These are phyloP conservation scores for Porites rus DNA, from an alignment of 92 coral and sea anemone genomes.

Conservation along the genomic window DNA sequence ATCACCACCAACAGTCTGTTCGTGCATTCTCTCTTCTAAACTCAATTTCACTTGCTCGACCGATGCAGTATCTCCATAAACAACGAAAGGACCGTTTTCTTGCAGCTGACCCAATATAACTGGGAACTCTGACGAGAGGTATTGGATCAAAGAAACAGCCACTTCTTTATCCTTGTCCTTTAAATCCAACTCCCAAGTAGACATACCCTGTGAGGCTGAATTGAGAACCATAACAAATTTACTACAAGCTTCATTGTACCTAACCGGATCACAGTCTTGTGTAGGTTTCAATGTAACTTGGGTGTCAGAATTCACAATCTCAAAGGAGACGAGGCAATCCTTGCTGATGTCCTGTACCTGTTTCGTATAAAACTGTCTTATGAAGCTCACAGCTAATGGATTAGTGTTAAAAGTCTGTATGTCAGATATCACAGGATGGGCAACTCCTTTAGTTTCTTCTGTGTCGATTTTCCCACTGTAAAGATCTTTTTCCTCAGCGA, in stretches of 20 bases:
- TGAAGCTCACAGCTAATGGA: slow-evolving; percentile 37
- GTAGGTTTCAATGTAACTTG: slow-evolving; percentile 42
- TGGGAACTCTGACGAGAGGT: slow-evolving; percentile 5
- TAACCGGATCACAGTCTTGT: slow-evolving; percentile 23
- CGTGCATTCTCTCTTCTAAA: not conserved
- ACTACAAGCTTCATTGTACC: slow-evolving; percentile 41
- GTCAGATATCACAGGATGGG: not conserved
- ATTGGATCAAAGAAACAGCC: not conserved
- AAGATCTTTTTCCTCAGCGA: not conserved
- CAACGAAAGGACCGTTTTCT: slow-evolving; percentile 10
- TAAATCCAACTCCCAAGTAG: slow-evolving; percentile 18
- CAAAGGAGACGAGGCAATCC: slow-evolving; percentile 27
- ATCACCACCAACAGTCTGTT: slow-evolving; percentile 2
- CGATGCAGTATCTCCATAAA: slow-evolving; percentile 65
- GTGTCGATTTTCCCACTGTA: not conserved
- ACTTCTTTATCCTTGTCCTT: not conserved
- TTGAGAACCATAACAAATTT: slow-evolving; percentile 39
- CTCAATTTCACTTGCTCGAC: not conserved
- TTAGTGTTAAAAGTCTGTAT: slow-evolving; percentile 3
- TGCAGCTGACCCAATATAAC: slow-evolving; percentile 44
- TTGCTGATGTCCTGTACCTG: slow-evolving; percentile 7
- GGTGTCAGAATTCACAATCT: slow-evolving; percentile 4
- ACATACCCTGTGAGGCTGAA: slow-evolving; percentile 41
- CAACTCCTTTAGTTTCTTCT: not conserved
- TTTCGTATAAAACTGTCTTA: slow-evolving; percentile 1